Percentiles rank a stretch among this genome's conserved stretches.
These are phyloP conservation scores for Apamea monoglypha DNA, from an alignment of 2,888 invertebrate species.

Conservation along the genomic window DNA sequence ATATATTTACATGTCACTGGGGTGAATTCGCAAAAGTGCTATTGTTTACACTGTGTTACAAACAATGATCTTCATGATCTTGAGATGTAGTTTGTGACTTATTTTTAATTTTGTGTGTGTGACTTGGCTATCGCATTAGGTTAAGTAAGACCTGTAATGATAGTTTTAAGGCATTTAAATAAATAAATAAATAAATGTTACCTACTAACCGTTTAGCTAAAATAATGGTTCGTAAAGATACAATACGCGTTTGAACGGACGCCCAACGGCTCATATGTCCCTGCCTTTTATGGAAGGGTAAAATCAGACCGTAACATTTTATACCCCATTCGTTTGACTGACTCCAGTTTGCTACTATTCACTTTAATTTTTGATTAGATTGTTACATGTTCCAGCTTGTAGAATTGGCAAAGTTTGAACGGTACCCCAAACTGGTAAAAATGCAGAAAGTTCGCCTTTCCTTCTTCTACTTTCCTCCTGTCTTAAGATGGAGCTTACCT, in stretches of 20 bases:
- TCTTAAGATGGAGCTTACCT: slow-evolving; percentile 31
- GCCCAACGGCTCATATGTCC: slow-evolving; percentile 13
- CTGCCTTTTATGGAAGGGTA: slow-evolving; percentile 54
- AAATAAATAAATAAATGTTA: too few species aligned
- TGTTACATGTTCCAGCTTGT: slow-evolving; percentile 51
- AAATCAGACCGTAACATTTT: slow-evolving; percentile 69
- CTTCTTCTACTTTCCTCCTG: slow-evolving; percentile 10
- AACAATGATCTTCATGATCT: too few species aligned
- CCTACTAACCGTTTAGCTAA: slow-evolving; percentile 27
- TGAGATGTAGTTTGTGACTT: too few species aligned
- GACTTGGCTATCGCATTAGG: too few species aligned
- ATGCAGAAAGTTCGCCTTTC: slow-evolving; percentile 16
- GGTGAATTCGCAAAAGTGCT: too few species aligned
- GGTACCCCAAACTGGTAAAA: slow-evolving; percentile 2
- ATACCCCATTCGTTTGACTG: slow-evolving; percentile 63
- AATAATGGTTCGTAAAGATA: slow-evolving; percentile 34
- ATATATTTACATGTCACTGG: too few species aligned
- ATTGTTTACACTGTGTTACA: too few species aligned
- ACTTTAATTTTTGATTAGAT: slow-evolving; percentile 62
- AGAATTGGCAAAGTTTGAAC: slow-evolving; percentile 50
- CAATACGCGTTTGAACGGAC: slow-evolving; percentile 10
- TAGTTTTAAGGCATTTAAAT: too few species aligned
- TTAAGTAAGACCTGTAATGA: too few species aligned
- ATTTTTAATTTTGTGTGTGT: too few species aligned
- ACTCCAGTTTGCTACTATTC: slow-evolving; percentile 49